Percentiles rank a stretch among this genome's conserved stretches.
These are phyloP conservation scores for Hylomyscus alleni DNA, from an alignment of 2,797 vertebrate genomes.

Conservation along the genomic window DNA sequence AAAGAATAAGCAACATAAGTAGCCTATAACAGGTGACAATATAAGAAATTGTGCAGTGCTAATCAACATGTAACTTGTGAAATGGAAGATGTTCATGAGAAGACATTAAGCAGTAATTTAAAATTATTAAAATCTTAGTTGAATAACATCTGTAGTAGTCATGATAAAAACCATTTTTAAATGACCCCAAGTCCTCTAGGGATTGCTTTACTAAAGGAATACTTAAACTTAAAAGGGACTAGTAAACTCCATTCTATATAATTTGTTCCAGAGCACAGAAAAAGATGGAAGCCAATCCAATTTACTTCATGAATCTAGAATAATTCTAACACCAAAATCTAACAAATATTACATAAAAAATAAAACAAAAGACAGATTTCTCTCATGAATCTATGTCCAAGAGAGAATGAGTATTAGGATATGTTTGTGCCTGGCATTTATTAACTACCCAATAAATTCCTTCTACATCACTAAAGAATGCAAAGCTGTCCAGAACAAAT, in stretches of 20 bases:
- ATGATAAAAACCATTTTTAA: conserved; percentile 77
- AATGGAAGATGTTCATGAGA: conserved; percentile 57
- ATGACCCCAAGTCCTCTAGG: conserved; percentile 58
- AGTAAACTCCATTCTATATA: conserved; percentile 73
- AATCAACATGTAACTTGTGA: conserved; percentile 39
- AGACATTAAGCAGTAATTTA: conserved; percentile 51
- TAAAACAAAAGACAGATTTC: conserved; percentile 41
- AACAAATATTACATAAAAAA: conserved; percentile 57
- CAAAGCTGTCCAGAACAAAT: conserved; percentile 11
- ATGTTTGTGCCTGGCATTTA: conserved; percentile 6
- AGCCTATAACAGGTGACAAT: conserved; percentile 28
- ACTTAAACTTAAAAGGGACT: conserved; percentile 77
- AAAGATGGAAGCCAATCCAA: conserved; percentile 63
- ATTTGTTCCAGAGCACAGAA: conserved; percentile 76
- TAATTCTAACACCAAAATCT: conserved; percentile 71
- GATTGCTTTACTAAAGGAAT: conserved; percentile 71
- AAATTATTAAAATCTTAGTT: conserved; percentile 72
- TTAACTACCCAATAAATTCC: conserved; percentile 55
- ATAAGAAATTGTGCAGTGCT: neutral
- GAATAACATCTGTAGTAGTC: conserved; percentile 18
- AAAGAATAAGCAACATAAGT: neutral
- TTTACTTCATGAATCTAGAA: conserved; percentile 63
- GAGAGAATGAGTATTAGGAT: neutral
- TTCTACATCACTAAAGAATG: neutral
- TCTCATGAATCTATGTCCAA: conserved; percentile 10